Conservation (phyloP, 2,888 invertebrate species). For the Magallana nippona region DNA sequence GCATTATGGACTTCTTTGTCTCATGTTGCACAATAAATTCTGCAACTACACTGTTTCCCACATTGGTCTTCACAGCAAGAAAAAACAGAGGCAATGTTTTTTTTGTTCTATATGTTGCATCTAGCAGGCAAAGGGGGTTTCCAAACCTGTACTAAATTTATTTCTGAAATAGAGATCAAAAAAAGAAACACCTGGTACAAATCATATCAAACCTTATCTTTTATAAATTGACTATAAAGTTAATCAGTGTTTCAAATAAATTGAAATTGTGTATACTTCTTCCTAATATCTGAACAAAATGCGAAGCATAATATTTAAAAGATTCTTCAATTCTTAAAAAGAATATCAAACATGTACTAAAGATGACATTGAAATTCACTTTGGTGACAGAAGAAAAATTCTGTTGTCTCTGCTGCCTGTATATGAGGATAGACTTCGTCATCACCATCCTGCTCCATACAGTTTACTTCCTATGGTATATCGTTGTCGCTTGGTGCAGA, state of each 20-base stretch:
- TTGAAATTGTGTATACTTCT: not conserved
- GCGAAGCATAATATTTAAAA: not conserved
- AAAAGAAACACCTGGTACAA: not conserved
- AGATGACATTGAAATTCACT: slow-evolving; percentile 30
- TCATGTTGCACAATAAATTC: slow-evolving; percentile 12
- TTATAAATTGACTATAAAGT: not conserved
- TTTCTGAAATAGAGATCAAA: not conserved
- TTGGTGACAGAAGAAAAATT: slow-evolving; percentile 34
- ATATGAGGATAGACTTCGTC: slow-evolving; percentile 36
- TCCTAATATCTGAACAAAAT: not conserved
- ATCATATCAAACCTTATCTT: not conserved
- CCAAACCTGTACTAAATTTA: not conserved
- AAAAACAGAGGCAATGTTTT: not conserved
- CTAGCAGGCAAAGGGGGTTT: not conserved
- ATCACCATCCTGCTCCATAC: slow-evolving; percentile 34
- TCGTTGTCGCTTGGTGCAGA: not conserved
- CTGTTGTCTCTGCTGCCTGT: slow-evolving; percentile 9
- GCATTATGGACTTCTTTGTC: slow-evolving; percentile 8
- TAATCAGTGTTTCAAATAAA: slow-evolving; percentile 9
- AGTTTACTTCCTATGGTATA: not conserved
- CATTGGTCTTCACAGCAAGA: not conserved
- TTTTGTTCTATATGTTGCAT: not conserved
- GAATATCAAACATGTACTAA: not conserved
- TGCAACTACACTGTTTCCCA: not conserved
- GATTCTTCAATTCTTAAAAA: not conserved